Evolutionary conservation across 2,797 vertebrate genomes (phyloP), one percentile per base, ranked within the genome.

Genomic region (Xiphophorus birchmanni): DNA sequence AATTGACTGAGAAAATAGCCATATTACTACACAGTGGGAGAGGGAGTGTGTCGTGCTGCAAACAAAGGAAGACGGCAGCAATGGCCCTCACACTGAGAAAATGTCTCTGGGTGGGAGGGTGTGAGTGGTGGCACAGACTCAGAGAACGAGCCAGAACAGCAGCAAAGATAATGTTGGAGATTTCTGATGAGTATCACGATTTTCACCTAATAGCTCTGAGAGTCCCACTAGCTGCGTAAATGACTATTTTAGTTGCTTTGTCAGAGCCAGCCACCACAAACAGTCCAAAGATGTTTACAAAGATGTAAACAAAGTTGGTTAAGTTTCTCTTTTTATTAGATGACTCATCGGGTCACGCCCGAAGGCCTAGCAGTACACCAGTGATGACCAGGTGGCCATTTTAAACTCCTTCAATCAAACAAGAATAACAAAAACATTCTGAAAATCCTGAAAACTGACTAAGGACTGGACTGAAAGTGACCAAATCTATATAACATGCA

Each of bases 1-100:
- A 96, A 96, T 96, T 95, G 95, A 94, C 92, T 96, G 94, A 95
- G 94, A 93, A 95, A 96, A 96, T 95, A 95, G 94, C 90, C 94
- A 95, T 95, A 95, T 95, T 95, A 95, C 89, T 87, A 91, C 95
- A 90, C 95, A 95, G 95, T 94, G 87, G 95, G 95, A 93, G 95
- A 92, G 93, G 87, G 84, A 89, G 81, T 86, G 86, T 92, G 94
- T 92, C 86, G 92, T 93, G 93, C 89, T 44, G 86, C 93, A 95
- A 95, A 95, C 94, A 95, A 94, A 94, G 88, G 89, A 93, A 91
- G 81, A 91, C 48, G 58, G 79, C 89, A 63, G 84, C 79, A 74
- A 91, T 88, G 88, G 92, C 90, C 89, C 90, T 90, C 92, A 94
- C 91, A 93, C 90, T 67, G 86, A 91, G 92, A 86, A 89, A 94